Base-by-base conservation (phyloP, 2,888 invertebrate genomes). In the Eilema depressum region DNA sequence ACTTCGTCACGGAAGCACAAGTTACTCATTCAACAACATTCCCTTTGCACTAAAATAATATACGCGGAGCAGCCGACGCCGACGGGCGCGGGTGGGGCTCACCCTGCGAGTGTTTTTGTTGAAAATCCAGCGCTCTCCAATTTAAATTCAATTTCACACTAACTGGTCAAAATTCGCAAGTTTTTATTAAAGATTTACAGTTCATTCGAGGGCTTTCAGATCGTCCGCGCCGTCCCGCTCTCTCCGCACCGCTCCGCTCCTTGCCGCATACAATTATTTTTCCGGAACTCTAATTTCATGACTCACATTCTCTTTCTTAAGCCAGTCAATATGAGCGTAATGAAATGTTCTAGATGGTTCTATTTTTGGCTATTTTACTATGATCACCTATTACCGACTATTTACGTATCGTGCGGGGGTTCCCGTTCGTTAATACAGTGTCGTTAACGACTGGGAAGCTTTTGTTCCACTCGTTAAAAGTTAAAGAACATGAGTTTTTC, bases 81-180 rank as follows among this genome's bases (percentile, higher is more conserved):
- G 5, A 20, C 26, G 28, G 5, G 14, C 30, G 8, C 26, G 28
- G 5, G 14, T 26, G 8, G 25, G 37, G 67, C 68, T 68, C 76
- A 73, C 73, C 73, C 73, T 61, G 69, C 74, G 79, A 71, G 77
- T 80, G 78, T 78, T 83, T 80, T 73, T 68, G 17, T 17, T 20
- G 53, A 72, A 73, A 69, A 68, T 68, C 60, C 63, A 57, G 69
- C 75, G 67, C 73, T 72, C 73, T 76, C 69, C 63, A 78, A 85
- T 87, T 88, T 85, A 81, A 86, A 86, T 88, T 87, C 83, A 87
- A 89, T 88, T 87, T 85, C 77, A 75, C 80, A 81, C 79, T 83
- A 86, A 85, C 86, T 86, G 85, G 82, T 72, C 61, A 70, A 86
- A 84, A 81, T 83, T 70, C 70, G 67, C 73, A 83, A 84, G 81